Evolutionary conservation across 2,113 vertebrate genomes (phyloP), one percentile per base, ranked within the genome.

Genomic region (Egretta garzetta): DNA sequence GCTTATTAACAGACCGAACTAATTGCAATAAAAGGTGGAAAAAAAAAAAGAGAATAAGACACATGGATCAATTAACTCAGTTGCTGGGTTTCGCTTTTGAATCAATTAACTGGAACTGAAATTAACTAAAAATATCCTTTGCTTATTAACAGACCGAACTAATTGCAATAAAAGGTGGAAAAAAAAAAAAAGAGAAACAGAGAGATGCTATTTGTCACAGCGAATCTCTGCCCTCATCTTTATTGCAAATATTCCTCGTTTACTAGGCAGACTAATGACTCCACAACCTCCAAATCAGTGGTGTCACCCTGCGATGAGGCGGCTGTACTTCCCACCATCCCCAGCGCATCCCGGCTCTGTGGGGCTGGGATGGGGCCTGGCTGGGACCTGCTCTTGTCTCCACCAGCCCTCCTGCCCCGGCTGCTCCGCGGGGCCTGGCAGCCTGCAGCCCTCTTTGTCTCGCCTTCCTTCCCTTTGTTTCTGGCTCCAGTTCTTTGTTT

Each of bases 101-200:
- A 95, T 97, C 98, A 96, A 97, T 96, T 96, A 94, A 86, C 92
- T 83, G 88, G 93, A 97, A 96, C 96, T 74, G 90, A 98, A 98
- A 97, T 96, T 97, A 98, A 97, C 95, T 97, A 94, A 97, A 97
- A 96, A 93, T 97, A 94, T 95, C 97, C 96, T 95, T 97, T 92
- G 91, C 96, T 97, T 97, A 96, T 96, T 98, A 98, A 96, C 96
- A 97, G 90, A 95, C 83, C 5, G 74, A 97, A 85, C 96, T 98
- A 97, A 96, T 96, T 92, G 95, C 95, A 84, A 74, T 92, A 96
- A 97, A 95, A 97, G 66, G 93, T 73, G 15, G 56, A 22, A 45
- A 64, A 22, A 39, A 39, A 41, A 39, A 39, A 10, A 39, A 10
- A 24, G 22, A 71, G 45, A 35, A 52, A 63, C n/a, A 16, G 52